Percentiles rank a stretch among this genome's conserved stretches.
phyloP scores from a whole-genome alignment of 2,888 invertebrate species.

The Drosophila tanythrix region DNA sequence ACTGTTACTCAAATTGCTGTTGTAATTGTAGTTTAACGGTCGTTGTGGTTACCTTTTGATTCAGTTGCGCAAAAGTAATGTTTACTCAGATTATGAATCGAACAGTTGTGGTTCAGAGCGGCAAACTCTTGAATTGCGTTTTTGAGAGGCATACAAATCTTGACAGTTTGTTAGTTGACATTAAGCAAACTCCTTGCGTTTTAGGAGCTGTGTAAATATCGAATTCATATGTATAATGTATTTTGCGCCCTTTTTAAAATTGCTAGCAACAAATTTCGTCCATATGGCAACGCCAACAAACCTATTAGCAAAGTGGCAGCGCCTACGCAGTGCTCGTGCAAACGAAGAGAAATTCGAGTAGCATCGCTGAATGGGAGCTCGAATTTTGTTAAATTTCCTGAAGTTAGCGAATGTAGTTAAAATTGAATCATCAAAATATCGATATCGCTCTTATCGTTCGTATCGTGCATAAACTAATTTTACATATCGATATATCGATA shows the following conservation, averaged over 20 bases:
- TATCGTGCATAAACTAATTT: constrained; percentile 4
- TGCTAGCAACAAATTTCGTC: neutral
- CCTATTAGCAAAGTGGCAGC: neutral
- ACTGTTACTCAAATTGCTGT: neutral
- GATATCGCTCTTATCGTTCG: neutral
- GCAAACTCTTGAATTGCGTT: neutral
- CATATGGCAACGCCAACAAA: constrained; percentile 20
- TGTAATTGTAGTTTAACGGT: neutral
- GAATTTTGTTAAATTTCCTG: neutral
- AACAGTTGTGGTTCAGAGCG: neutral
- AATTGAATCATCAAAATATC: neutral
- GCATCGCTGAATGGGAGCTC: neutral
- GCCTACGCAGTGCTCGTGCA: neutral
- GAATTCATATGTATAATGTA: neutral
- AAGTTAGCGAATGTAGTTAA: neutral
- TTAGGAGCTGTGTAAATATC: neutral
- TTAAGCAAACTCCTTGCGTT: neutral
- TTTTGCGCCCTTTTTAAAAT: neutral
- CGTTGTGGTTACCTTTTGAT: neutral
- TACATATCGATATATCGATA: constrained; percentile 38
- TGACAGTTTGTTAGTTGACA: neutral
- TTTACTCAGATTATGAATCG: neutral
- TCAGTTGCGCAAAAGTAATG: neutral
- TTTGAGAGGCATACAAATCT: neutral
- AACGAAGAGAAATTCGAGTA: neutral